Evolutionary conservation across 2,797 vertebrate species (phyloP).

Genomic region (Chloroceryle amazona): DNA sequence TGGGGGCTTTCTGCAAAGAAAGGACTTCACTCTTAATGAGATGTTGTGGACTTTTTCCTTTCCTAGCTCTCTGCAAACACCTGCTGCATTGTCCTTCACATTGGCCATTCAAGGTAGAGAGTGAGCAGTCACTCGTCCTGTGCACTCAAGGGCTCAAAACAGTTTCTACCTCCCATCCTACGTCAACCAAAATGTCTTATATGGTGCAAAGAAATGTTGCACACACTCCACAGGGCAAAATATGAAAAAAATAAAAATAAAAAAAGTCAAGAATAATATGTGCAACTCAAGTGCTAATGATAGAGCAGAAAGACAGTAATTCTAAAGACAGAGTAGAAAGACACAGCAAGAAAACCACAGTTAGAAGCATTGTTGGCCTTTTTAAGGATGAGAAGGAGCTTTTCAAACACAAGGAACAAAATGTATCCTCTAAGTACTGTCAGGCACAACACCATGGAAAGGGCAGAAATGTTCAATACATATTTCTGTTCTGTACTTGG

Average conservation of each 20-base stretch:
- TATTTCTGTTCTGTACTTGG: not conserved
- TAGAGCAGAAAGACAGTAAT: not conserved
- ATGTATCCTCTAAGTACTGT: not conserved
- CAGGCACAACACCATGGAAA: not conserved
- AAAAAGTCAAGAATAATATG: not conserved
- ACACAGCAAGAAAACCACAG: not conserved
- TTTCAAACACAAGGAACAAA: slow-evolving; percentile 4
- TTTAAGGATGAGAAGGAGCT: not conserved
- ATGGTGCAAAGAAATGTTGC: not conserved
- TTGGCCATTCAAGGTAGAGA: not conserved
- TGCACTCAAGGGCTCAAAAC: not conserved
- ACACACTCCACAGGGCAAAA: not conserved
- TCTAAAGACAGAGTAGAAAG: not conserved
- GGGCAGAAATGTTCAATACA: not conserved
- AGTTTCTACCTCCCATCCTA: not conserved
- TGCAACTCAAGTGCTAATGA: not conserved
- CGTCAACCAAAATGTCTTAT: not conserved
- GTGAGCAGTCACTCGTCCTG: not conserved
- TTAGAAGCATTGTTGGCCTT: not conserved
- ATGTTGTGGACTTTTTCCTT: not conserved
- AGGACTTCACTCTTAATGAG: not conserved
- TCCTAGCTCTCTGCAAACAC: not conserved
- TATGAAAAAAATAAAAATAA: not conserved
- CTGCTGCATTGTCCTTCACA: fast-evolving
- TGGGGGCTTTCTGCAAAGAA: not conserved